Evolutionary conservation across 35 echinoderm and acorn worm species (phyloP).

Genomic region (Ophiothrix spiculata): DNA sequence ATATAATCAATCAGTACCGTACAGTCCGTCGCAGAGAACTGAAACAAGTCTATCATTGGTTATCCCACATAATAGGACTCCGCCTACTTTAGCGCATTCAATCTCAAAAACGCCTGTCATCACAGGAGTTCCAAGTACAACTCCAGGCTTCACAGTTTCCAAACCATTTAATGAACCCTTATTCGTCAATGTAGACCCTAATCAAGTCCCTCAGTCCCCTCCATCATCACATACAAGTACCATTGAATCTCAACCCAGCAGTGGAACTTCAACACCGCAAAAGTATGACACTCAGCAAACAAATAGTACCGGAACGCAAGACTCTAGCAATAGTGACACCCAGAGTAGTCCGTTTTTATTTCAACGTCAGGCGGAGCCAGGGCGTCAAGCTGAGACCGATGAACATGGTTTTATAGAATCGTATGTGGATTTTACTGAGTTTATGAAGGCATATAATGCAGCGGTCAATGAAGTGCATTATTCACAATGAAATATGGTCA

Average conservation of each 20-base stretch:
- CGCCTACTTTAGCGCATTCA: slow-evolving; percentile 6
- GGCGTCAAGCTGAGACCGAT: slow-evolving; percentile 13
- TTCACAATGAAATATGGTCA: no score
- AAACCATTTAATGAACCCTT: not conserved
- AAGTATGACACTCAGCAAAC: slow-evolving; percentile 23
- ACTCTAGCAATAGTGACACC: slow-evolving; percentile 44
- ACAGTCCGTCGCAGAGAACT: slow-evolving; percentile 27
- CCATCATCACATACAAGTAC: slow-evolving; percentile 27
- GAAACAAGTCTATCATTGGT: not conserved
- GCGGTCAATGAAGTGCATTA: slow-evolving; percentile 3
- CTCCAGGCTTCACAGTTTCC: not conserved
- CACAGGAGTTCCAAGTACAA: not conserved
- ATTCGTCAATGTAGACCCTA: slow-evolving; percentile 2
- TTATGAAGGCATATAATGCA: slow-evolving; percentile 53
- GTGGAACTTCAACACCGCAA: not conserved
- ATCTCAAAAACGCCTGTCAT: slow-evolving; percentile 8
- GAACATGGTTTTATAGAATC: slow-evolving; percentile 70
- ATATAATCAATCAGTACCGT: slow-evolving; percentile 39
- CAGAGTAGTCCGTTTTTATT: slow-evolving; percentile 39
- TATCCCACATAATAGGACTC: slow-evolving; percentile 19
- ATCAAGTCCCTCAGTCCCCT: not conserved
- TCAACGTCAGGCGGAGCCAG: slow-evolving; percentile 9
- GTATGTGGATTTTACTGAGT: slow-evolving; percentile 85
- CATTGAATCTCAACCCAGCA: slow-evolving; percentile 26
- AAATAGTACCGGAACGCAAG: slow-evolving; percentile 40